These are phyloP conservation scores for Noturus placidus DNA, from an alignment of 2,113 vertebrate species.

Conservation along the genomic window DNA sequence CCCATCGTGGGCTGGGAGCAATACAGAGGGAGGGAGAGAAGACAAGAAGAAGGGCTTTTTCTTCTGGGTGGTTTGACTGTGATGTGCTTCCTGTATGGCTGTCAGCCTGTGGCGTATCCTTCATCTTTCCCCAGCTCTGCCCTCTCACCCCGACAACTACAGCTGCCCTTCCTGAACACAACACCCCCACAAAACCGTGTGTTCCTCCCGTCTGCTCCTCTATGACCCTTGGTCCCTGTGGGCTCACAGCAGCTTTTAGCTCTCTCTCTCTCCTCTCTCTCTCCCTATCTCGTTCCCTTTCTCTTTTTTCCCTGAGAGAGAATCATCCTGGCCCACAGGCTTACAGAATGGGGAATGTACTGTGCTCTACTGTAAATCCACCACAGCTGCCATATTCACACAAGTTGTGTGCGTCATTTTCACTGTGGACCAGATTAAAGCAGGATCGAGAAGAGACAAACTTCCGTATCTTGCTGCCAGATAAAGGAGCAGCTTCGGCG, in stretches of 20 bases:
- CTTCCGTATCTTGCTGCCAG: slow-evolving; percentile 14
- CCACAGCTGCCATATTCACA: slow-evolving; percentile 30
- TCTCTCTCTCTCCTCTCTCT: slow-evolving; percentile 36
- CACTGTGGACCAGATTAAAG: slow-evolving; percentile 16
- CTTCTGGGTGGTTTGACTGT: slow-evolving; percentile 63
- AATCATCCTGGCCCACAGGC: slow-evolving; percentile 47
- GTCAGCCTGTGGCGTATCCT: slow-evolving; percentile 71
- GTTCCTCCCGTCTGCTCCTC: slow-evolving; percentile 57
- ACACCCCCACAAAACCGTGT: slow-evolving; percentile 60
- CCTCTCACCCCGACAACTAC: slow-evolving; percentile 61
- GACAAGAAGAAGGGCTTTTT: slow-evolving; percentile 53
- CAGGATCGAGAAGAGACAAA: slow-evolving; percentile 7
- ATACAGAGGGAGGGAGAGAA: slow-evolving; percentile 30
- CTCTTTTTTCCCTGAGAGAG: slow-evolving; percentile 38
- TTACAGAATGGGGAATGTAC: slow-evolving; percentile 38
- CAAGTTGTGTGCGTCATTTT: slow-evolving; percentile 37
- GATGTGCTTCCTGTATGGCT: slow-evolving; percentile 76
- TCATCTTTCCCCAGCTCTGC: slow-evolving; percentile 67
- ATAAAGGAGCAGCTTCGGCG: slow-evolving; percentile 43
- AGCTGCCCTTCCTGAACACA: slow-evolving; percentile 51
- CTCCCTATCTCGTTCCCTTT: slow-evolving; percentile 29
- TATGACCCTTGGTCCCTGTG: slow-evolving; percentile 59
- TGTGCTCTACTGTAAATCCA: slow-evolving; percentile 51
- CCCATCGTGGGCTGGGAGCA: slow-evolving; percentile 49
- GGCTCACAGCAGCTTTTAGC: slow-evolving; percentile 47